phyloP scores from a whole-genome alignment of 2,888 invertebrate genomes.

The Chymomyza amoena region DNA sequence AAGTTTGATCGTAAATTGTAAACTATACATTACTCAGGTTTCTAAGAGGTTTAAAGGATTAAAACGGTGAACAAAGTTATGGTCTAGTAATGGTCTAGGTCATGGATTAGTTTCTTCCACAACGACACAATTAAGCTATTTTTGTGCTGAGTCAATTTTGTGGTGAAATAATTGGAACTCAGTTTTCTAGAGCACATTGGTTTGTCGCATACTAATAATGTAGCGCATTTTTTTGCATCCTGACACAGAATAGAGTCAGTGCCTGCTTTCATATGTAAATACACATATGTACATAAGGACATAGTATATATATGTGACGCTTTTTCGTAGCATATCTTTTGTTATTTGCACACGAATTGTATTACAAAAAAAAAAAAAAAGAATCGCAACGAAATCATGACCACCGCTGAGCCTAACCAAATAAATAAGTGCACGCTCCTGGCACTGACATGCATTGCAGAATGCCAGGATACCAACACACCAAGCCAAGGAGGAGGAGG shows the following conservation, averaged over 20 bases:
- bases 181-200: background rate
- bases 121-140: too few relatives aligned
- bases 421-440: conserved; percentile 65
- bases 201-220: background rate
- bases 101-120: too few relatives aligned
- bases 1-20: too few relatives aligned
- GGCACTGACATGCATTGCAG: conserved; percentile 53
- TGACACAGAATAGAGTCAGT: background rate
- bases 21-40: too few relatives aligned
- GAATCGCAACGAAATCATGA: conserved; percentile 45
- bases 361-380: conserved; percentile 5
- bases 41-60: too few relatives aligned
- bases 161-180: too few relatives aligned
- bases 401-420: conserved; percentile 68
- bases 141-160: too few relatives aligned
- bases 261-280: background rate
- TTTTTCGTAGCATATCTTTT: conserved; percentile 50
- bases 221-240: background rate
- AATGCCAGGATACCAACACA: background rate
- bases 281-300: background rate
- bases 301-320: conserved; percentile 34
- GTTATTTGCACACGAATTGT: conserved; percentile 30
- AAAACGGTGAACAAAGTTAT: too few relatives aligned
- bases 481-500: background rate
- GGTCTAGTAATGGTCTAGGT: too few relatives aligned